A percentile compares a stretch with the other conserved stretches of the same genome.
Evolutionary conservation across 2,113 vertebrate species (phyloP).

Genomic region (Ursus arctos): DNA sequence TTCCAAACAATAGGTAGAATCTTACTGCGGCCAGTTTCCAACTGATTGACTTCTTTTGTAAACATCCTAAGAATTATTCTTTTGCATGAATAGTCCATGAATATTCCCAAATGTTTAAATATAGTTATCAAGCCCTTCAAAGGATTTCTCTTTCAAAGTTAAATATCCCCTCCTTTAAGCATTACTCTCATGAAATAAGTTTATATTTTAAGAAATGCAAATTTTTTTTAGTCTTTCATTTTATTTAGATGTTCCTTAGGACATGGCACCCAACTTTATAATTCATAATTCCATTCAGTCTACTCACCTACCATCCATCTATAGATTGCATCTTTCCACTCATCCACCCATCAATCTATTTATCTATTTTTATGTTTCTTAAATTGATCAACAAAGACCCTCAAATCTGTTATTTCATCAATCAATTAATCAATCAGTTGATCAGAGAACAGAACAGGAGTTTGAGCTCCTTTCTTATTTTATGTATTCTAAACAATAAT

Average conservation of each 20-base stretch:
- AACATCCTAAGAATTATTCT: background rate
- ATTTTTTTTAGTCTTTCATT: background rate
- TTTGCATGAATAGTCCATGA: background rate
- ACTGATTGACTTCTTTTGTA: background rate
- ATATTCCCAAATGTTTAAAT: background rate
- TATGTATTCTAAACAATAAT: background rate
- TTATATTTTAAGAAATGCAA: background rate
- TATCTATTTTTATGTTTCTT: background rate
- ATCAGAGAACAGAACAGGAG: background rate
- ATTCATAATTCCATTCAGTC: background rate
- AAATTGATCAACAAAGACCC: background rate
- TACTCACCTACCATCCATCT: background rate
- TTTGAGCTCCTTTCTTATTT: background rate
- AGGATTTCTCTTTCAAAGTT: background rate
- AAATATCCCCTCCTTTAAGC: background rate
- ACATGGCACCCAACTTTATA: background rate
- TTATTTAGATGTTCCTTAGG: background rate
- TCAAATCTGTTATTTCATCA: background rate
- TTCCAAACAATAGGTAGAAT: background rate
- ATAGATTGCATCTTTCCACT: background rate
- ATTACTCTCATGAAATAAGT: background rate
- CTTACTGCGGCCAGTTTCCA: background rate
- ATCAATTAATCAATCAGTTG: accelerated
- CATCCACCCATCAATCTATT: background rate
- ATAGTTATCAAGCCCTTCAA: background rate